Evolutionary conservation across 2,113 vertebrate species (phyloP).

Genomic region (Tragelaphus buxtoni): DNA sequence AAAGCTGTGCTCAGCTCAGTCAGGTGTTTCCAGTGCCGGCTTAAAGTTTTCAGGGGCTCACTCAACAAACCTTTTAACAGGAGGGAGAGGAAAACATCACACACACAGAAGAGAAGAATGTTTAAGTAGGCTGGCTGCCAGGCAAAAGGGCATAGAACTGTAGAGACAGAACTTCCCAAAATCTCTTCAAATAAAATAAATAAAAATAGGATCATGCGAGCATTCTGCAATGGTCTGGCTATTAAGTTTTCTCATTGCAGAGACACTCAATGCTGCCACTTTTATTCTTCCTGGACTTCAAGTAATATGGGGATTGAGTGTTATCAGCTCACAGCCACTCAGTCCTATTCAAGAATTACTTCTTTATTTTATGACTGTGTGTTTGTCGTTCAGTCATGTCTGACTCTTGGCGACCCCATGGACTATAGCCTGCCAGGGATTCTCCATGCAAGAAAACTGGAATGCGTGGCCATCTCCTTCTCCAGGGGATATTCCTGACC

Average conservation of each 20-base stretch:
- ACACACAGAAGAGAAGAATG: background rate
- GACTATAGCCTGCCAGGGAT: background rate
- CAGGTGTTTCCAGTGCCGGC: background rate
- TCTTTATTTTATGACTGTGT: background rate
- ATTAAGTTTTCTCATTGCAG: background rate
- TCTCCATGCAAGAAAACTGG: background rate
- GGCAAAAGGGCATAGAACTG: background rate
- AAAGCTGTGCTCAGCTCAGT: background rate
- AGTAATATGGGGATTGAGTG: background rate
- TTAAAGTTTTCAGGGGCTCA: constrained; percentile 4
- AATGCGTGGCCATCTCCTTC: background rate
- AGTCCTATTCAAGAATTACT: background rate
- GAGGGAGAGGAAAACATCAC: background rate
- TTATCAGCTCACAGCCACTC: background rate
- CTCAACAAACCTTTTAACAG: background rate
- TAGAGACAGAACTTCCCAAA: background rate
- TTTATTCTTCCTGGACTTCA: background rate
- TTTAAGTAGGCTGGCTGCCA: background rate
- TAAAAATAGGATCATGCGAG: rapidly evolving
- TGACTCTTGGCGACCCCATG: background rate
- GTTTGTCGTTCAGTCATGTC: background rate
- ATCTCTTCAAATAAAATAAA: background rate
- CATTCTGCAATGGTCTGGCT: background rate
- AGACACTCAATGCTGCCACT: background rate
- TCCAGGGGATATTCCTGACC: background rate